Conservation (phyloP, 1,140 invertebrate species). For the Stegodyphus mimosarum region DNA sequence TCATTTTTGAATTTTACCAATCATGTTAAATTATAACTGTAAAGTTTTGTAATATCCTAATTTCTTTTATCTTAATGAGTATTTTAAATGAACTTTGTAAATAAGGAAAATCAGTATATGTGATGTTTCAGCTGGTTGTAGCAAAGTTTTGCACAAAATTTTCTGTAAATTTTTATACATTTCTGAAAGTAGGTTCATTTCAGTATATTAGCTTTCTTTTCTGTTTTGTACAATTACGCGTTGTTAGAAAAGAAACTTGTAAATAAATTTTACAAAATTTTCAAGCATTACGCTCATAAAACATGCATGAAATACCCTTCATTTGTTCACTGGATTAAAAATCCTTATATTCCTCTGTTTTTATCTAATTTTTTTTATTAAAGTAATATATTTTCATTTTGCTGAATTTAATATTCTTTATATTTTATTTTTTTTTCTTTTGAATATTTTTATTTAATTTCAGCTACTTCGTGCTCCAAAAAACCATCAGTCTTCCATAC, state of each 20-base stretch:
- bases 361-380: too few relatives aligned
- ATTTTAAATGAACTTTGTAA: slow-evolving; percentile 37
- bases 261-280: slow-evolving; percentile 31
- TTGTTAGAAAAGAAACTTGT: slow-evolving; percentile 56
- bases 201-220: slow-evolving; percentile 54
- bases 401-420: too few relatives aligned
- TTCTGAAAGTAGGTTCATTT: slow-evolving; percentile 56
- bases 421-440: too few relatives aligned
- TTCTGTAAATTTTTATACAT: slow-evolving; percentile 57
- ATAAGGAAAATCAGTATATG: slow-evolving; percentile 55
- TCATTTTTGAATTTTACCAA: slow-evolving; percentile 50
- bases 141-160: slow-evolving; percentile 53
- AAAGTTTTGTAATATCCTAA: slow-evolving; percentile 57
- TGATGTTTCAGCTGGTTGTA: slow-evolving; percentile 39
- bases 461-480: too few relatives aligned
- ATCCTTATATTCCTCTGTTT: too few relatives aligned
- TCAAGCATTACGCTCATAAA: too few relatives aligned
- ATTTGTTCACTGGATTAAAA: too few relatives aligned
- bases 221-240: slow-evolving; percentile 60
- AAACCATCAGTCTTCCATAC: too few relatives aligned
- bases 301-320: too few relatives aligned
- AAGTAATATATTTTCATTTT: too few relatives aligned
- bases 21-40: slow-evolving; percentile 57
- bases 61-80: slow-evolving; percentile 46
- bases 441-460: too few relatives aligned